Conservation (phyloP, 2,797 vertebrate species). For the Harpagifer antarcticus region DNA sequence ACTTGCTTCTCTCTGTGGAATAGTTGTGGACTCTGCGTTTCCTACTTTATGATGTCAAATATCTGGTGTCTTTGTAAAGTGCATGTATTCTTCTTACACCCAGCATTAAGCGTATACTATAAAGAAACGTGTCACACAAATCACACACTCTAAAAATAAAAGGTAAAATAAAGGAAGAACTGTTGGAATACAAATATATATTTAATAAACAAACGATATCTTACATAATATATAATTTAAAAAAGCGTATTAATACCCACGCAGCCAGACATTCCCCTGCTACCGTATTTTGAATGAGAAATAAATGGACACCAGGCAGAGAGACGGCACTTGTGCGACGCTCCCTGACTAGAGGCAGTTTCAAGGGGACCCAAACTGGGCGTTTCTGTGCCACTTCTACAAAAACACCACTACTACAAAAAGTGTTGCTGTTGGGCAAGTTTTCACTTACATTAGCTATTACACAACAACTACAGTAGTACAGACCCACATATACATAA, state of each 20-base stretch:
- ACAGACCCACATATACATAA: too few species aligned
- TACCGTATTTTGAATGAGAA: background rate
- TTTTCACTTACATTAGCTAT: background rate
- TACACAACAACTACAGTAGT: background rate
- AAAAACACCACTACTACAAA: constrained; percentile 18
- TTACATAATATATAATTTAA: too few species aligned
- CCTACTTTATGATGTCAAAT: too few species aligned
- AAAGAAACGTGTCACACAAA: background rate
- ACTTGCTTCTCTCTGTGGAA: background rate
- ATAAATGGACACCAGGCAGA: accelerated
- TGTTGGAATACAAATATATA: background rate
- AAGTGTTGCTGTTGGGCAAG: constrained; percentile 26
- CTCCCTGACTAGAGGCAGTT: constrained; percentile 73
- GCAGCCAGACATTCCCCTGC: background rate
- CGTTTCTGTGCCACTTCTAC: constrained; percentile 64
- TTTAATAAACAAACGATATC: background rate
- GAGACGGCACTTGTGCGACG: constrained; percentile 56
- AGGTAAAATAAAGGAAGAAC: background rate
- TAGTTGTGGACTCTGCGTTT: background rate
- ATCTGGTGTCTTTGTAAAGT: background rate
- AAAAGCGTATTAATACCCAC: too few species aligned
- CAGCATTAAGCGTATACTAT: background rate
- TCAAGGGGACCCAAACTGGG: constrained; percentile 82
- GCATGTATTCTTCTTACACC: background rate
- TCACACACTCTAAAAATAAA: background rate